Evolutionary conservation across 2,113 vertebrate species (phyloP), one percentile per base, ranked within the genome.

Genomic region (Psophia crepitans): DNA sequence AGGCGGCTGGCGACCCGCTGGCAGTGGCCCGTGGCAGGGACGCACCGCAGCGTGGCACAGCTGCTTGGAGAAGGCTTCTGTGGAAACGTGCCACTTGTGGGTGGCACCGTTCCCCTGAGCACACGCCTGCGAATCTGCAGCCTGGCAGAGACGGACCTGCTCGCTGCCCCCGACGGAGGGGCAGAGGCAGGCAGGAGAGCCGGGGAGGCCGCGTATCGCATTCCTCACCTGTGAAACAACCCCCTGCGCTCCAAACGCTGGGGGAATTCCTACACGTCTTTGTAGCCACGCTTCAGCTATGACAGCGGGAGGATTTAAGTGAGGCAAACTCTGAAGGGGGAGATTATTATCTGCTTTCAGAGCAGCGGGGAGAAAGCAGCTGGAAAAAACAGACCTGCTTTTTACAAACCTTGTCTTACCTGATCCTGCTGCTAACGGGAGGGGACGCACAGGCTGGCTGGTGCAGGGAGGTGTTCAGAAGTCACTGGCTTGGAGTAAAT

Each of bases 221-320:
- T 92, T 95, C 92, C 77, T 91, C 32, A 84, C 76, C 70, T 71
- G 86, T 76, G 88, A 92, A 93, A 91, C 61, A 92, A 71, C 28
- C 57, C 64, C 61, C 5, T n/a, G 6, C 33, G 12, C 84, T 56
- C 66, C 82, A 64, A 57, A 57, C 1, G 10, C 89, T 64, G 5
- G 90, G 94, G 90, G 92, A 96, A 95, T 92, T 96, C 95, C 97
- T 90, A 2, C 2, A 26, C 41, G 83, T 61, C 84, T 85, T 82
- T 94, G 84, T 66, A 84, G 85, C 33, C 87, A 17, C 77, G 2
- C 69, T 61, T 92, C 10, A 2, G 43, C 46, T 16, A 84, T 23
- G 95, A 95, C 94, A 92, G 73, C 1, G 6, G 0, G 46, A 89
- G 95, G 89, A n/a, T 87, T 91, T 78, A 15, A 89, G 80, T 2